Evolutionary conservation across 2,797 vertebrate genomes (phyloP), one percentile per base, ranked within the genome.

Genomic region (Sphaeramia orbicularis): DNA sequence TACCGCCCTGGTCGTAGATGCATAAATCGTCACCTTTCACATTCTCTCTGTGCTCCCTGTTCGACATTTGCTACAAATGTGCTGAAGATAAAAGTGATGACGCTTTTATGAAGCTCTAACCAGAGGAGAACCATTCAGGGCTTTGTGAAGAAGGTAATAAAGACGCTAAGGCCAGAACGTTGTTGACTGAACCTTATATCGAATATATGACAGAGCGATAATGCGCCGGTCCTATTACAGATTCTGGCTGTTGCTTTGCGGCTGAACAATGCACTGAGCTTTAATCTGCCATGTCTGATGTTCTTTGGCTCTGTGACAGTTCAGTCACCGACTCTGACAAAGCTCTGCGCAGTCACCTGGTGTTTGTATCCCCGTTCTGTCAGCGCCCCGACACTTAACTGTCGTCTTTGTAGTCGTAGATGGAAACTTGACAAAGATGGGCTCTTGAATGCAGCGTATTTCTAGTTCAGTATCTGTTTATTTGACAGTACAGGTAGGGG

Each of bases 241-340:
- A 38, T 13, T 10, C 27, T 9, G 8, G 36, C 54, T 55, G 16
- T 27, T 2, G 52, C 12, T 44, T 19, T 40, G 50, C 35, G 36
- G 21, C 18, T 42, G 56, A 52, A 56, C 12, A 10, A 35, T 43
- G 41, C 14, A 49, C 41, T n/a, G 43, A 36, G 50, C 58, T 62
- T 8, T 52, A 32, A 64, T 50, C 57, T 52, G 56, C 37, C 45
- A 9, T n/a, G 16, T 51, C 43, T n/a, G n/a, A 65, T 36, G 24
- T 53, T 62, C 76, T 55, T 49, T 19, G 15, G 10, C 7, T 30
- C 8, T 1, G 36, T 44, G 49, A 59, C 59, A 56, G 24, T 47
- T 52, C 47, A 72, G 47, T 56, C 16, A n/a, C n/a, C n/a, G n/a
- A 19, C 63, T 50, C 52, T 61, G 65, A 61, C 47, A 65, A 55